Evolutionary conservation across 2,797 vertebrate species (phyloP).

Genomic region (Lagodon rhomboides): DNA sequence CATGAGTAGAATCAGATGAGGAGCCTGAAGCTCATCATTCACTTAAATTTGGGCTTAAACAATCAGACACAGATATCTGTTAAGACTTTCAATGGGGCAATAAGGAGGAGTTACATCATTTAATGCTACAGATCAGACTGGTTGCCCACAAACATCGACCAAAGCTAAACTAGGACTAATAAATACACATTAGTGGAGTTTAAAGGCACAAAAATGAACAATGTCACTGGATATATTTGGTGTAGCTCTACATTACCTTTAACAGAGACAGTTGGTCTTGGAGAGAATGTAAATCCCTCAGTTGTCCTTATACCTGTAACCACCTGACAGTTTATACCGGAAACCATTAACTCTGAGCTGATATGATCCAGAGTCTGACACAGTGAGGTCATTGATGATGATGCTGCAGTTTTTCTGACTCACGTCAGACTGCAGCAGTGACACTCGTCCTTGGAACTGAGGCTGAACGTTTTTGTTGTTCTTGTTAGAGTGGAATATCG

Average conservation of each 20-base stretch:
- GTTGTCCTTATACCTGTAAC: rapidly evolving
- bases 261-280: constrained; percentile 17
- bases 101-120: not conserved
- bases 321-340: too few relatives aligned
- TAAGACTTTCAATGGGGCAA: not conserved
- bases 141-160: not conserved
- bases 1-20: not conserved
- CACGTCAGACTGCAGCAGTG: not conserved
- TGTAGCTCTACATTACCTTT: constrained; percentile 32
- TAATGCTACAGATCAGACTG: not conserved
- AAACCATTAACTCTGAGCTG: constrained; percentile 33
- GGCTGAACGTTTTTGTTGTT: not conserved
- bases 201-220: too few relatives aligned
- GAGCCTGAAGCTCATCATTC: not conserved
- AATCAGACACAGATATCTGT: not conserved
- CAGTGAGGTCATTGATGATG: not conserved
- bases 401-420: constrained; percentile 47
- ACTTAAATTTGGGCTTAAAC: too few relatives aligned
- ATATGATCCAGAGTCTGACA: constrained; percentile 65
- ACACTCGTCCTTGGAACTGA: constrained; percentile 9
- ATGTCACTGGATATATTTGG: not conserved
- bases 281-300: rapidly evolving
- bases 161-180: too few relatives aligned
- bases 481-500: constrained; percentile 13
- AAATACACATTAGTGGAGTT: too few relatives aligned